Conservation (phyloP, 2,888 invertebrate species). For the Carterocephalus palaemon region DNA sequence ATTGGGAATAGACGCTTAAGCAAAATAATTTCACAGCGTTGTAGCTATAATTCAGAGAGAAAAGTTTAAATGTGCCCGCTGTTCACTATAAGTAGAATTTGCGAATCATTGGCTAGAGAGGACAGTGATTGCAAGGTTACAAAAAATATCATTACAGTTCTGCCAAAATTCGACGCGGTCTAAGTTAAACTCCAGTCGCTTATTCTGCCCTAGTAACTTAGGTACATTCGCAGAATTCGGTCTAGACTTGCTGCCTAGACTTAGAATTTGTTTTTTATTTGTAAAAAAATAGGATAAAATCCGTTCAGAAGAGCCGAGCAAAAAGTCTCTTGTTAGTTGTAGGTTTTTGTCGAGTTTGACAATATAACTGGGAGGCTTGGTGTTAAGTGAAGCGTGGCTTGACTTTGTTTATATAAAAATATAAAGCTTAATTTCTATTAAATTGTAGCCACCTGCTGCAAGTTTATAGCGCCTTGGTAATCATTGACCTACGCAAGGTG, state of each 20-base stretch:
- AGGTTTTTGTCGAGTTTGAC: not conserved
- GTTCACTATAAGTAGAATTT: too few species aligned
- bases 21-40: too few species aligned
- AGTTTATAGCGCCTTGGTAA: conserved; percentile 6
- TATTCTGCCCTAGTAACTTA: conserved; percentile 19
- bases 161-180: conserved; percentile 8
- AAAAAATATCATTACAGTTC: conserved; percentile 16
- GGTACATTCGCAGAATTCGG: conserved; percentile 18
- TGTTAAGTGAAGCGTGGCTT: not conserved
- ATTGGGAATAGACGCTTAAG: too few species aligned
- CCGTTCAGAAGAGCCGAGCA: too few species aligned
- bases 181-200: conserved; percentile 13
- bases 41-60: too few species aligned
- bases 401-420: too few species aligned
- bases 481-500: conserved; percentile 4
- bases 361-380: not conserved
- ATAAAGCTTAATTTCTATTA: not conserved
- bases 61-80: too few species aligned
- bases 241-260: conserved; percentile 20
- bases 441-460: not conserved
- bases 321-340: not conserved
- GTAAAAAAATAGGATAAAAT: too few species aligned
- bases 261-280: too few species aligned
- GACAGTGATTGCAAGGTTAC: conserved; percentile 13
- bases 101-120: conserved; percentile 5